Evolutionary conservation across 1,140 invertebrate species (phyloP), one percentile per base, ranked within the genome.

Genomic region (Kradibia gibbosae): DNA sequence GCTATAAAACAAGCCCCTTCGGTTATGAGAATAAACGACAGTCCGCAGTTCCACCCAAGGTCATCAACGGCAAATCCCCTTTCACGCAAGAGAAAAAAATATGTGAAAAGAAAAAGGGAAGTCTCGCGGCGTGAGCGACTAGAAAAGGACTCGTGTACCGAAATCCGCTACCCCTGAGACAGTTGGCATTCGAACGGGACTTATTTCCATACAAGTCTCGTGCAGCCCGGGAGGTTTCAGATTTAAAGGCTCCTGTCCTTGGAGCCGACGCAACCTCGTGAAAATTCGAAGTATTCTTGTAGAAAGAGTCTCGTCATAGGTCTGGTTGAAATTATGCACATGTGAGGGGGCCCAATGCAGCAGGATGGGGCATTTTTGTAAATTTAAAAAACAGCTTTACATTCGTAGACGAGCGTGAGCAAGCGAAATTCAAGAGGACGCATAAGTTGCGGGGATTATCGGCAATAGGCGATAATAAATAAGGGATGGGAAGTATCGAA

Each of bases 141-240:
- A 48, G 42, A 48, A 31, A 48, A 71, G 70, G 7, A 71, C 45
- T 48, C 20, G 70, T 74, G 28, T 25, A 74, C 72, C 11, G 50
- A 72, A 72, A 72, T 45, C 36, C 50, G 39, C 39, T 28, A 74
- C 17, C 75, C 60, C 42, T 67, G 60, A 53, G 62, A 67, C 62
- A 77, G 62, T 78, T 67, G 45, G 62, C 65, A 71, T 67, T 50
- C 48, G 17, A 78, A 57, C 67, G 67, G 67, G 53, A 72, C 20
- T 39, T 45, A 57, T 79, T 42, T 72, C 60, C 34, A 48, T 78
- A 71, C 20, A 55, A 28, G 65, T 11, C 34, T 31, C 48, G 22
- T 20, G 13, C 48, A 55, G 55, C 62, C 45, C 20, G 17, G 42
- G 67, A 42, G 77, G 65, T 71, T 31, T 71, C 34, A 15, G 11